Evolutionary conservation across 2,888 invertebrate species (phyloP).

Genomic region (Eretmocerus hayati): DNA sequence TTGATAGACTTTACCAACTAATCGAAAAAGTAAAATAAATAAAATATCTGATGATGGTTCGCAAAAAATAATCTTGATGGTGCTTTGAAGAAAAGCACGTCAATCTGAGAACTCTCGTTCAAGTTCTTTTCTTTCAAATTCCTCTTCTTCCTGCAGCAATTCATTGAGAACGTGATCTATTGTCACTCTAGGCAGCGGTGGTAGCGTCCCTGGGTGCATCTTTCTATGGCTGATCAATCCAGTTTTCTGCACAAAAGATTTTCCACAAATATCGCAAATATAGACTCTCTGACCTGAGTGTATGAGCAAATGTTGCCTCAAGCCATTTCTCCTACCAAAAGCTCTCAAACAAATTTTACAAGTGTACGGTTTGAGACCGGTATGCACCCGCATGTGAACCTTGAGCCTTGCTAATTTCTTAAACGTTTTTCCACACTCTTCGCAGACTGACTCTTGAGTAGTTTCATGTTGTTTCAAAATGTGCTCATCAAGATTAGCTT

Average conservation of each 20-base stretch:
- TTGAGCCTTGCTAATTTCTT: slow-evolving; percentile 24
- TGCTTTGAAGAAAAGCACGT: not conserved
- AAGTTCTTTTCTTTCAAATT: too few relatives aligned
- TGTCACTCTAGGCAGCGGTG: slow-evolving; percentile 39
- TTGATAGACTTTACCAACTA: too few relatives aligned
- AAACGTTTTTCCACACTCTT: slow-evolving; percentile 32
- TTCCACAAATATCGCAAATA: slow-evolving; percentile 42
- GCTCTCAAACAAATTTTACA: slow-evolving; percentile 27
- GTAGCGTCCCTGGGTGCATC: slow-evolving; percentile 42
- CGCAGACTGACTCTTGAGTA: slow-evolving; percentile 27
- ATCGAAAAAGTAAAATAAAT: too few relatives aligned
- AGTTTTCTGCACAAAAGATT: slow-evolving; percentile 41
- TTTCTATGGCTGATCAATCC: slow-evolving; percentile 43
- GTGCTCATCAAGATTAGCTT: slow-evolving; percentile 37
- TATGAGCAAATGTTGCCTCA: slow-evolving; percentile 41
- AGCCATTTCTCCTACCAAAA: slow-evolving; percentile 26
- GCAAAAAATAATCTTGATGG: not conserved
- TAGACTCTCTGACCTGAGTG: slow-evolving; percentile 41
- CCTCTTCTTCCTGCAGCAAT: slow-evolving; percentile 8
- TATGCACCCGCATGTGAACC: slow-evolving; percentile 29
- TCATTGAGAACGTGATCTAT: slow-evolving; percentile 30
- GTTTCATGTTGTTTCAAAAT: slow-evolving; percentile 32
- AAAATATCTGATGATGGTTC: not conserved
- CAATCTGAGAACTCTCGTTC: too few relatives aligned
- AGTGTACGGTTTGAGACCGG: slow-evolving; percentile 28